Evolutionary conservation across 2,797 vertebrate genomes (phyloP).

Genomic region (Chloroceryle amazona): DNA sequence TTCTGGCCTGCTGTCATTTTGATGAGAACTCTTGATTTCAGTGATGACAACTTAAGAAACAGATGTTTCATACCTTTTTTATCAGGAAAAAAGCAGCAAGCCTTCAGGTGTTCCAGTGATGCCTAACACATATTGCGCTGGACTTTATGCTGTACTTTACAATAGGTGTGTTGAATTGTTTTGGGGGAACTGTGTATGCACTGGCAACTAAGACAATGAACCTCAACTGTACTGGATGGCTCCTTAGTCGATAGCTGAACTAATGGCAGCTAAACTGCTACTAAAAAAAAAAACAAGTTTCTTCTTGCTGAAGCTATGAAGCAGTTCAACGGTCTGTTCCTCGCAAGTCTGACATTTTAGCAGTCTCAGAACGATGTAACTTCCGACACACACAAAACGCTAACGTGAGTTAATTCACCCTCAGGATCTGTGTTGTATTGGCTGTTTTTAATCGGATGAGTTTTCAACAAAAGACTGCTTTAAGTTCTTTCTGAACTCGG

Average conservation of each 20-base stretch:
- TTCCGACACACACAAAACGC: slow-evolving; percentile 68
- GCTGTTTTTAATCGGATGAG: slow-evolving; percentile 59
- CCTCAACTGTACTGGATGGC: slow-evolving; percentile 81
- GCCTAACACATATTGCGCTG: slow-evolving; percentile 84
- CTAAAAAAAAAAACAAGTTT: slow-evolving; percentile 50
- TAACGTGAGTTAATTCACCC: slow-evolving; percentile 67
- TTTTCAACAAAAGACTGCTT: slow-evolving; percentile 60
- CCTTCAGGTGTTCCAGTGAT: slow-evolving; percentile 87
- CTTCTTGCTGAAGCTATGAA: slow-evolving; percentile 74
- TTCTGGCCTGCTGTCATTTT: slow-evolving; percentile 78
- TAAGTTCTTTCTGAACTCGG: slow-evolving; percentile 55
- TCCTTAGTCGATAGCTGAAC: slow-evolving; percentile 70
- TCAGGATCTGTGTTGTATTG: slow-evolving; percentile 67
- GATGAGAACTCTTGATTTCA: slow-evolving; percentile 79
- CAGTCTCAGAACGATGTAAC: slow-evolving; percentile 65
- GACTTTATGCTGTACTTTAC: slow-evolving; percentile 83
- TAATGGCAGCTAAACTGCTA: slow-evolving; percentile 84
- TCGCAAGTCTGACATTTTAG: slow-evolving; percentile 46
- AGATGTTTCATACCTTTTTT: slow-evolving; percentile 85
- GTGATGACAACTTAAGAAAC: slow-evolving; percentile 76
- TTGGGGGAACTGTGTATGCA: slow-evolving; percentile 80
- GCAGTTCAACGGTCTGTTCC: slow-evolving; percentile 45
- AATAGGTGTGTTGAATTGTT: slow-evolving; percentile 80
- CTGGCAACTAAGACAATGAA: slow-evolving; percentile 82
- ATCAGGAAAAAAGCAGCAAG: slow-evolving; percentile 88